These are phyloP conservation scores for Acanthosoma haemorrhoidale DNA, from an alignment of 2,888 invertebrate genomes.

Conservation along the genomic window DNA sequence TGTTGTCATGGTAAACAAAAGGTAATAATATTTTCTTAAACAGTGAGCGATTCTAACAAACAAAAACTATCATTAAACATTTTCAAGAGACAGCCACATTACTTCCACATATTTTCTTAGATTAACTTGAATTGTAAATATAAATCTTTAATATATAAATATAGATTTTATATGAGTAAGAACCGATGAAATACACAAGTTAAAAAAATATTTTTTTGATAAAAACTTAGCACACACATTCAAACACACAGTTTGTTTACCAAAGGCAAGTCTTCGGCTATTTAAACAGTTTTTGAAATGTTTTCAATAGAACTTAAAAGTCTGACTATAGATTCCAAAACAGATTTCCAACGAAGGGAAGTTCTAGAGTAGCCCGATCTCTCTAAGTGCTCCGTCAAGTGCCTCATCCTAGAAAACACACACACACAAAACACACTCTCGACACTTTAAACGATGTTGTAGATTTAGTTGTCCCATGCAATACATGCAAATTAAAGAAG, in stretches of 20 bases:
- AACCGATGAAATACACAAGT: slow-evolving; percentile 2
- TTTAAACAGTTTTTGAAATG: background rate
- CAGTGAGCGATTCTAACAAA: background rate
- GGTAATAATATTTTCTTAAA: background rate
- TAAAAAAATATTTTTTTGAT: background rate
- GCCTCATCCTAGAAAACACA: slow-evolving; percentile 71
- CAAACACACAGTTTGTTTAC: background rate
- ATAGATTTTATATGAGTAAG: background rate
- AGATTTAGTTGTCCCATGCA: background rate
- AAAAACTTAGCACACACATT: background rate
- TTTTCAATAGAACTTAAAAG: background rate
- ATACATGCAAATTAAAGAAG: no score
- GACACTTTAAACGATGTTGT: slow-evolving; percentile 4
- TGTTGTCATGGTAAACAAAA: background rate
- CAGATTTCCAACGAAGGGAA: background rate
- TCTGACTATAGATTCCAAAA: background rate
- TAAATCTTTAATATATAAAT: background rate
- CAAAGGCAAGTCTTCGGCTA: background rate
- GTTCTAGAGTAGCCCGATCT: slow-evolving; percentile 78
- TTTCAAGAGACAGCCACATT: background rate
- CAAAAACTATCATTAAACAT: background rate
- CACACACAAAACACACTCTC: slow-evolving; percentile 24
- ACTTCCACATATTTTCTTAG: background rate
- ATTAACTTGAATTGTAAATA: background rate
- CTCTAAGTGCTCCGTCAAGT: slow-evolving; percentile 86